These are phyloP conservation scores for Pluvianellus socialis DNA, from an alignment of 2,113 vertebrate genomes.

Conservation along the genomic window DNA sequence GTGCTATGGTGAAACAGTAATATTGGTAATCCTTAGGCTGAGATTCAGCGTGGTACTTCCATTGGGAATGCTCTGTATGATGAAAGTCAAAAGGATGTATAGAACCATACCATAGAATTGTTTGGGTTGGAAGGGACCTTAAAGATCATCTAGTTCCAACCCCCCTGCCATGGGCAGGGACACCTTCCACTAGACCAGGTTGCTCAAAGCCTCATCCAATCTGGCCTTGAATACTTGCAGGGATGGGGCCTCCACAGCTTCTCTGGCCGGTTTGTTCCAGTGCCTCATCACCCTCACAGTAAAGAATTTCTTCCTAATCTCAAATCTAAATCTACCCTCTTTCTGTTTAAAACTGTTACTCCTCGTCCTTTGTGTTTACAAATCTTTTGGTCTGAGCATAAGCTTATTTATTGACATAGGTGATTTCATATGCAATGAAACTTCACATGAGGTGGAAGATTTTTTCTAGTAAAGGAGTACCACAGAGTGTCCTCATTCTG, in stretches of 20 bases:
- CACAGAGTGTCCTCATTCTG: not conserved
- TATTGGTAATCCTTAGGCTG: not conserved
- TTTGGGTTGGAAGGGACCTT: not conserved
- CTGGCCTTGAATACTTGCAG: not conserved
- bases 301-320: not conserved
- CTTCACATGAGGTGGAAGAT: not conserved
- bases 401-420: not conserved
- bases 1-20: not conserved
- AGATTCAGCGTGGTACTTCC: not conserved
- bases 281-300: not conserved
- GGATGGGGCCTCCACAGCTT: not conserved
- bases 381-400: not conserved
- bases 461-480: not conserved
- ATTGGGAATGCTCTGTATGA: not conserved
- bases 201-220: not conserved
- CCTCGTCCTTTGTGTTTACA: not conserved
- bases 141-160: not conserved
- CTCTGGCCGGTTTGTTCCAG: not conserved
- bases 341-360: not conserved
- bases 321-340: not conserved
- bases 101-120: not conserved
- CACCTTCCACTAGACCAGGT: not conserved
- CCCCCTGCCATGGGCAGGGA: not conserved
- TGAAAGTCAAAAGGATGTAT: too few species aligned
- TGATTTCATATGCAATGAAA: not conserved